Evolutionary conservation across 2,113 vertebrate species (phyloP).

Genomic region (Nipponia nippon): DNA sequence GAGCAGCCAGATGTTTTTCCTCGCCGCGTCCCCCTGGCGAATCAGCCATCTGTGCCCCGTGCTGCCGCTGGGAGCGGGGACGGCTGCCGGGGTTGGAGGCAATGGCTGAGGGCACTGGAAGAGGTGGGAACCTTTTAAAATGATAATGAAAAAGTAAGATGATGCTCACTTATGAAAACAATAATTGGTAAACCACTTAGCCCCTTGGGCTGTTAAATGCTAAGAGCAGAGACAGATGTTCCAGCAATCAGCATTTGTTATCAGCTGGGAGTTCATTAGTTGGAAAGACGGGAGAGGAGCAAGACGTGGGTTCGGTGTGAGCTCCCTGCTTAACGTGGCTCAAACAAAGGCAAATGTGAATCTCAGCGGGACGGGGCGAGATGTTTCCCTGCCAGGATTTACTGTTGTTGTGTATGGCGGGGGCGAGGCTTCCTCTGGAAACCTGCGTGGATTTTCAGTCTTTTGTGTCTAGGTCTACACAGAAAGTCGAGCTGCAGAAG

Average conservation of each 20-base stretch:
- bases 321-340: background rate
- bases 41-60: background rate
- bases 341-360: background rate
- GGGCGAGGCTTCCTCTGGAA: background rate
- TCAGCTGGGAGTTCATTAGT: slow-evolving; percentile 32
- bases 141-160: background rate
- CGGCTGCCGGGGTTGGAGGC: background rate
- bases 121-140: slow-evolving; percentile 15
- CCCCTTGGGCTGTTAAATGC: background rate
- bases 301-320: background rate
- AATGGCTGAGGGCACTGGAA: background rate
- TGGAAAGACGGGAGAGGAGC: background rate
- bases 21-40: background rate
- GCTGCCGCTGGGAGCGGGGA: accelerated
- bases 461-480: accelerated
- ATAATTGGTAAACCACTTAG: background rate
- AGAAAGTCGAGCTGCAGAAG: background rate
- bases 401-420: background rate
- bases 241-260: background rate
- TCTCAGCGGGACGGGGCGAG: background rate
- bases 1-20: background rate
- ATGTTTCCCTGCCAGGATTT: background rate
- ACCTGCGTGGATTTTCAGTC: background rate
- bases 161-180: background rate
- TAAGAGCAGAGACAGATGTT: background rate